phyloP scores from a whole-genome alignment of 1,140 invertebrate genomes.

The Aricia agestis region DNA sequence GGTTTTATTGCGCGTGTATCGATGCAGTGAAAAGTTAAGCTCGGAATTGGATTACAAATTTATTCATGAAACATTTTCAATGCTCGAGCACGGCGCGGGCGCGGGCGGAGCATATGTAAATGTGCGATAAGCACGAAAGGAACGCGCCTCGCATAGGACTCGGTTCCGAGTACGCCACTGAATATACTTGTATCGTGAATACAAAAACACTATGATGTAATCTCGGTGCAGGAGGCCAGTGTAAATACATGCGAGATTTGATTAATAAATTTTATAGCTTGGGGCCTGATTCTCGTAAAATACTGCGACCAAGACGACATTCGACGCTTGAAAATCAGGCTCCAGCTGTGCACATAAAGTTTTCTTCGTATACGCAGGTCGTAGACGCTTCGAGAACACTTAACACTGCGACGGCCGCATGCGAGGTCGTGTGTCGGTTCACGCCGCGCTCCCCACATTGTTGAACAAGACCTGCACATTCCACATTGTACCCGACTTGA shows the following conservation, averaged over 20 bases:
- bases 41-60: conserved; percentile 68
- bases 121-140: conserved; percentile 65
- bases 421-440: conserved; percentile 32
- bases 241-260: not conserved
- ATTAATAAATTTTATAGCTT: too few relatives aligned
- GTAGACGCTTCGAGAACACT: too few relatives aligned
- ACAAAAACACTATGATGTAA: not conserved
- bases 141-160: conserved; percentile 43
- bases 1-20: conserved; percentile 34
- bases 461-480: conserved; percentile 42
- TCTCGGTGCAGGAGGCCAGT: conserved; percentile 4
- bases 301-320: too few relatives aligned
- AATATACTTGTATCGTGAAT: not conserved
- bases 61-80: conserved; percentile 72
- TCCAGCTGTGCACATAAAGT: too few relatives aligned
- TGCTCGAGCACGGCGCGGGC: conserved; percentile 59
- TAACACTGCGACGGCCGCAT: not conserved
- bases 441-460: conserved; percentile 50
- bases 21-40: conserved; percentile 56
- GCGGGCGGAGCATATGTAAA: conserved; percentile 68
- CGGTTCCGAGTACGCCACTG: conserved; percentile 7
- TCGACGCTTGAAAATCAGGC: too few relatives aligned
- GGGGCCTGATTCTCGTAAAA: too few relatives aligned
- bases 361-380: too few relatives aligned
- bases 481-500: too few relatives aligned